Evolutionary conservation across 2,888 invertebrate genomes (phyloP).

Genomic region (Lasioglossum pauxillum): DNA sequence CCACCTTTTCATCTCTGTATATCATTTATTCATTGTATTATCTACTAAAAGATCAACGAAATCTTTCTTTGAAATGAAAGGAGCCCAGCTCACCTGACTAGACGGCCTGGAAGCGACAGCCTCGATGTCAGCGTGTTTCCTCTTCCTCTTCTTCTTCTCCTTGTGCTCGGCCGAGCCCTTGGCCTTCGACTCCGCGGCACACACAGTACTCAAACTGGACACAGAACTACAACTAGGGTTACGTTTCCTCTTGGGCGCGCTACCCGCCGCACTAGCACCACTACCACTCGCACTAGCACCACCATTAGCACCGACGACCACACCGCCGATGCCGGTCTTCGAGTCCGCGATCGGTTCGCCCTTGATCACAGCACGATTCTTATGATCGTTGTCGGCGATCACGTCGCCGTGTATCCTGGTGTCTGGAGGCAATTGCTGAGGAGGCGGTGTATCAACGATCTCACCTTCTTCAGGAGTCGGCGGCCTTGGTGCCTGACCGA

Average conservation of each 20-base stretch:
- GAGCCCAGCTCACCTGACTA: constrained; percentile 73
- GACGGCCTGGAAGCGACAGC: constrained; percentile 74
- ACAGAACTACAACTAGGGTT: constrained; percentile 77
- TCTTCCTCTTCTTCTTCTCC: constrained; percentile 80
- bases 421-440: constrained; percentile 70
- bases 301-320: constrained; percentile 43
- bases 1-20: not conserved
- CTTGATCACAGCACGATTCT: constrained; percentile 64
- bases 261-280: constrained; percentile 64
- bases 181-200: constrained; percentile 78
- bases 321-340: constrained; percentile 61
- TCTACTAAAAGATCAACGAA: not conserved
- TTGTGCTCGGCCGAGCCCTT: constrained; percentile 78
- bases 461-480: constrained; percentile 83
- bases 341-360: constrained; percentile 66
- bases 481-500: constrained; percentile 78
- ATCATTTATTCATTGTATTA: not conserved
- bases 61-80: not conserved
- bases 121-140: constrained; percentile 77
- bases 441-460: constrained; percentile 78
- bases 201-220: constrained; percentile 80
- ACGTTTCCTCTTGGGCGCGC: constrained; percentile 79
- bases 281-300: constrained; percentile 63
- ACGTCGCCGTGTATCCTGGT: constrained; percentile 69
- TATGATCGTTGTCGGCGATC: constrained; percentile 51